These are phyloP conservation scores for Mongoloraphidia duomilia DNA, from an alignment of 2,888 invertebrate genomes.

Conservation along the genomic window DNA sequence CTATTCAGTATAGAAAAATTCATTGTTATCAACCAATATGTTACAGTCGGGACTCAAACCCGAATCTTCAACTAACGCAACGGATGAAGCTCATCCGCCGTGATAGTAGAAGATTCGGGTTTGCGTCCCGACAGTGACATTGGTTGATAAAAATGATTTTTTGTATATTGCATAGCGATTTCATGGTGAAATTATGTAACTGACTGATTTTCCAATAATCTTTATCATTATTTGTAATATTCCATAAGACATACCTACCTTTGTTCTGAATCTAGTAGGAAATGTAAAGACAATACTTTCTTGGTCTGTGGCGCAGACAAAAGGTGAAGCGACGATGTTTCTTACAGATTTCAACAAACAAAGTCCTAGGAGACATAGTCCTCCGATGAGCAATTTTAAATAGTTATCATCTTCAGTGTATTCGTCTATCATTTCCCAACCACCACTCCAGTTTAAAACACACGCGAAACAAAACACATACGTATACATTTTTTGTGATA, in stretches of 20 bases:
- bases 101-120: no score
- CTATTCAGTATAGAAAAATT: no score
- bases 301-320: conserved; percentile 40
- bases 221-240: no score
- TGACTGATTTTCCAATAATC: no score
- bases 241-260: conserved; percentile 27
- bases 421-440: not conserved
- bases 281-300: conserved; percentile 42
- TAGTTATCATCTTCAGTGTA: not conserved
- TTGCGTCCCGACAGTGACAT: no score
- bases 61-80: no score
- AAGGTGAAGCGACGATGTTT: conserved; percentile 42
- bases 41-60: no score
- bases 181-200: no score
- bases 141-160: no score
- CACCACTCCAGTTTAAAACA: not conserved
- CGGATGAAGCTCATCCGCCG: no score
- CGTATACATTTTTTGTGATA: not conserved
- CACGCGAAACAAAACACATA: not conserved
- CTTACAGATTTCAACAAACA: conserved; percentile 31
- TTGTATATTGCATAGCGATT: no score
- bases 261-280: conserved; percentile 37
- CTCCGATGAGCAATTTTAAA: conserved; percentile 7
- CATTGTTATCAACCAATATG: no score
- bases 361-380: conserved; percentile 18